Conservation (phyloP, 2,888 invertebrate species). For the Pristionchus maxplancki region DNA sequence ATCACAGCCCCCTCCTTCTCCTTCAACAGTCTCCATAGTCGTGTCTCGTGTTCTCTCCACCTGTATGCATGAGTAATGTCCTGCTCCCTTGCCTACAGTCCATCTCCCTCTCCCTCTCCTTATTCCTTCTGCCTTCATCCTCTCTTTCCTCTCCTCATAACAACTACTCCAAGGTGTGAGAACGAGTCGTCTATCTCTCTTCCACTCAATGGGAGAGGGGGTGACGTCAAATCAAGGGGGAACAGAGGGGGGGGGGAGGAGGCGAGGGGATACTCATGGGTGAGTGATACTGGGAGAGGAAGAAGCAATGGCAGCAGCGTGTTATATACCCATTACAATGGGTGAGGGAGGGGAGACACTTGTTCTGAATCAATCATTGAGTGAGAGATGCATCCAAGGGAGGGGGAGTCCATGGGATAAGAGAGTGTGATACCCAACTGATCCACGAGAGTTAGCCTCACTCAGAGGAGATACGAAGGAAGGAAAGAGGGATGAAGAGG, state of each 20-base stretch:
- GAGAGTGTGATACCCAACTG: slow-evolving; percentile 40
- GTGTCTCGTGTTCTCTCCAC: background rate
- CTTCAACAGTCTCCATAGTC: background rate
- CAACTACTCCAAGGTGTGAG: slow-evolving; percentile 35
- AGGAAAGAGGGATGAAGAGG: background rate
- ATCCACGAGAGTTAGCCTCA: slow-evolving; percentile 6
- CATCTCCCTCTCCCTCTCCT: background rate
- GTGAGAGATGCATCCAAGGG: slow-evolving; percentile 1
- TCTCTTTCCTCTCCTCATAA: slow-evolving; percentile 35
- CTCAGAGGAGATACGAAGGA: background rate
- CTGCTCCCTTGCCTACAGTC: background rate
- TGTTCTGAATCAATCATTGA: slow-evolving; percentile 30
- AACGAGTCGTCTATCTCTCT: slow-evolving; percentile 9
- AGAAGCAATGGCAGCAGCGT: slow-evolving; percentile 6
- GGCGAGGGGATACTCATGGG: background rate
- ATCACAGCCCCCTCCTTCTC: background rate
- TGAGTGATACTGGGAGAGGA: background rate
- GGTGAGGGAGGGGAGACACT: slow-evolving; percentile 47
- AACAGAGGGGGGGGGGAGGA: background rate
- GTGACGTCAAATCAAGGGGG: slow-evolving; percentile 15
- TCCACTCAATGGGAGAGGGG: background rate
- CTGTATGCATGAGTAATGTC: background rate
- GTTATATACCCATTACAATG: slow-evolving; percentile 44
- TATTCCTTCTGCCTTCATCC: background rate
- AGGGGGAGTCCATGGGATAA: slow-evolving; percentile 13